A percentile compares a stretch with the other conserved stretches of the same genome.
Conservation (phyloP, 2,797 vertebrate species). For the Schizopygopsis malacanthus region DNA sequence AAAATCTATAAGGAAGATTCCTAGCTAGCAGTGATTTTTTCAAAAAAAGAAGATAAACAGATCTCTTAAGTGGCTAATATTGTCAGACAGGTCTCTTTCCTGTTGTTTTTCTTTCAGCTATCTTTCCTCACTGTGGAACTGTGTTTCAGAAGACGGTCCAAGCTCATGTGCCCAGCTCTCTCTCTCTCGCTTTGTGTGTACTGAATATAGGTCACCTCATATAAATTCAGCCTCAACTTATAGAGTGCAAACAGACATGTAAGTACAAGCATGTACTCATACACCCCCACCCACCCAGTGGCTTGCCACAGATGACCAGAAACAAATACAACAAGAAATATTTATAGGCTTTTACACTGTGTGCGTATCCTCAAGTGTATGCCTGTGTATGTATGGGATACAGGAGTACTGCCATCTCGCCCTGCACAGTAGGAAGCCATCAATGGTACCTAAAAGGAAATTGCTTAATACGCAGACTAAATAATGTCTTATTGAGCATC, state of each 20-base stretch:
- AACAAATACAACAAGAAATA: neutral
- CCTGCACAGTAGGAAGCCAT: neutral
- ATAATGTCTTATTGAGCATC: neutral
- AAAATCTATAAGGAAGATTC: neutral
- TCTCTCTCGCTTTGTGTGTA: neutral
- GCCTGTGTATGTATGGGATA: neutral
- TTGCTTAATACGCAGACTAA: slow-evolving; percentile 15
- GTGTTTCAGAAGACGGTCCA: slow-evolving; percentile 30
- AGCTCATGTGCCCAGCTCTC: slow-evolving; percentile 4
- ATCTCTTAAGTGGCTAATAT: slow-evolving; percentile 14
- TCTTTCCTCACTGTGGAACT: slow-evolving; percentile 3
- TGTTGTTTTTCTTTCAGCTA: slow-evolving; percentile 14
- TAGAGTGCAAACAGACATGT: neutral
- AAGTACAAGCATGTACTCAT: neutral
- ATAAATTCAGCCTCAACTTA: slow-evolving; percentile 7
- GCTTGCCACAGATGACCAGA: slow-evolving; percentile 9
- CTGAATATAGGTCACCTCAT: slow-evolving; percentile 40
- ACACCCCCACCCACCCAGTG: neutral
- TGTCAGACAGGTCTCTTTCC: slow-evolving; percentile 30
- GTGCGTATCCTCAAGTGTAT: neutral
- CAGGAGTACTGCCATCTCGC: neutral
- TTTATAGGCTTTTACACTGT: slow-evolving; percentile 8
- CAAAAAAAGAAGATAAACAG: slow-evolving; percentile 4
- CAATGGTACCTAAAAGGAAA: neutral
- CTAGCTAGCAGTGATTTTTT: neutral